Conservation (phyloP, 1,140 invertebrate genomes). For the Drosophila lowei region DNA sequence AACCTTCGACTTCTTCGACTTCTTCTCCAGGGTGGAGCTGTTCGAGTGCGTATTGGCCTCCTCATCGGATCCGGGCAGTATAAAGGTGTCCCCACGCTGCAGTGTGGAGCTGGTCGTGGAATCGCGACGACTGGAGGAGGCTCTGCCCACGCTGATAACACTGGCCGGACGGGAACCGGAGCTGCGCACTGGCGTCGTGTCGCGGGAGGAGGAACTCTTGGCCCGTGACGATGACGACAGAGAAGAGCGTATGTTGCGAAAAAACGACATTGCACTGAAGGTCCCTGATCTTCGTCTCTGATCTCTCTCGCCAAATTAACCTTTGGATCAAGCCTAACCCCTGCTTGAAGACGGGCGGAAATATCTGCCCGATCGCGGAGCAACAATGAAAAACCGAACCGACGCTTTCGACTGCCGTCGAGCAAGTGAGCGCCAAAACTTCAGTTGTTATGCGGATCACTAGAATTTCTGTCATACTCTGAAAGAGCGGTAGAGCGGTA, state of each 20-base stretch:
- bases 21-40: conserved; percentile 73
- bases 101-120: conserved; percentile 64
- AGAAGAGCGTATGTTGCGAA: conserved; percentile 77
- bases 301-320: conserved; percentile 32
- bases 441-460: conserved; percentile 72
- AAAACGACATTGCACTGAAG: conserved; percentile 69
- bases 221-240: conserved; percentile 69
- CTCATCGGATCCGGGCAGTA: conserved; percentile 59
- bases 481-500: no score
- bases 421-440: conserved; percentile 68
- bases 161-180: conserved; percentile 62
- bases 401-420: conserved; percentile 60
- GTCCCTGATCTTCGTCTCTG: conserved; percentile 14
- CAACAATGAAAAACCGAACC: conserved; percentile 25
- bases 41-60: conserved; percentile 54
- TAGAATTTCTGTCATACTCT: conserved; percentile 55
- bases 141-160: conserved; percentile 50
- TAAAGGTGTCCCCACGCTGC: conserved; percentile 77
- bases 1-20: conserved; percentile 79
- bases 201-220: conserved; percentile 73
- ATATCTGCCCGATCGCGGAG: neutral
- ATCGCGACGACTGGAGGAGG: conserved; percentile 44
- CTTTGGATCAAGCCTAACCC: neutral
- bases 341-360: neutral
- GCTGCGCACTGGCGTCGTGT: conserved; percentile 72